Base-by-base conservation (phyloP, 1,140 invertebrate genomes). In the Harlomillsia oculata region DNA sequence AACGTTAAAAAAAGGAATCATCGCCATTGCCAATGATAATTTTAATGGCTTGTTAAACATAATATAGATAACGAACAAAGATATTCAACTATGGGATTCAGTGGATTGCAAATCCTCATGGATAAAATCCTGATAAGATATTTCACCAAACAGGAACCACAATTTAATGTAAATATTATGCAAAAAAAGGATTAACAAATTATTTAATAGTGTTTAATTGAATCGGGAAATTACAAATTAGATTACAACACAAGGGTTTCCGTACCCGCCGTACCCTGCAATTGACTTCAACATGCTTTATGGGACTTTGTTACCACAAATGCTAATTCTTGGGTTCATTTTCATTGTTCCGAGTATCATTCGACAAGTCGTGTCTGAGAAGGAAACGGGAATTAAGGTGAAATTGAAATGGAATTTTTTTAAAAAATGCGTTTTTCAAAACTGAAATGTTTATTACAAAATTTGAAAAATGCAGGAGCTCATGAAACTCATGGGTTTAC, bases 331-430 rank as follows among this genome's bases (percentile, higher is more conserved):
- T 18, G 60, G 64, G 0, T 65, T 65, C 43, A 60, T 65, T 44
- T 65, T 65, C 30, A 62, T 65, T 43, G 64, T 62, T 0, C 60
- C 64, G 1, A 57, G 60, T 1, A 65, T 59, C 41, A 44, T 62
- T n/a, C 53, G 58, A 11, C 46, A 51, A 32, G 58, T 62, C 14
- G 64, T 65, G 1, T 52, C 53, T 46, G 64, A 65, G 39, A 62
- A 55, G 26, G 60, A 65, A 53, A 62, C 56, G 14, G 64, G 64
- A 43, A 65, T 65, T 28, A 65, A 60, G 49, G 64, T 65, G 39
- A 29, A 36, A 14, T 52, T 2, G n/a, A n/a, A n/a, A n/a, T n/a
- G n/a, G n/a, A n/a, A n/a, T n/a, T n/a, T n/a, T n/a, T n/a, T n/a
- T n/a, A n/a, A n/a, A n/a, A 36, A 5, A 34, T 5, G 34, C 11